Percentiles rank a stretch among this genome's conserved stretches.
Evolutionary conservation across 2,888 invertebrate genomes (phyloP).

Genomic region (Crocallis elinguaria): DNA sequence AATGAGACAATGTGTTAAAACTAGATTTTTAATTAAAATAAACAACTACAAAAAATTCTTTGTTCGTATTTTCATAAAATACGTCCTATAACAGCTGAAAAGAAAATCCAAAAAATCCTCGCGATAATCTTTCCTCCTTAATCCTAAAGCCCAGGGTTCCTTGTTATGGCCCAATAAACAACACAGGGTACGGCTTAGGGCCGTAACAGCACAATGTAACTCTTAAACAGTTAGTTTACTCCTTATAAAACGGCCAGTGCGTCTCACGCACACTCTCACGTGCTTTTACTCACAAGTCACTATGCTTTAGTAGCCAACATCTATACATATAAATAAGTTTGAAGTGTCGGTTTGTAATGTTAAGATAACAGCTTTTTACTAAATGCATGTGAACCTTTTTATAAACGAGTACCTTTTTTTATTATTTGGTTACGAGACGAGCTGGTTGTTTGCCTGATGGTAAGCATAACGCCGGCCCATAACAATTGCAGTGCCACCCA

Average conservation of each 20-base stretch:
- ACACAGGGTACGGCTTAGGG: conserved; percentile 35
- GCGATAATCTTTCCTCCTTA: conserved; percentile 41
- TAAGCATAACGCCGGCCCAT: too few species aligned
- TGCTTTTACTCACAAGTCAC: background rate
- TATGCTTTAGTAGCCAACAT: too few species aligned
- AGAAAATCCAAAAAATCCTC: conserved; percentile 40
- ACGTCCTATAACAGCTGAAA: conserved; percentile 22
- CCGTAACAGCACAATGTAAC: conserved; percentile 20
- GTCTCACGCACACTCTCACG: background rate
- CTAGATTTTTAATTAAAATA: background rate
- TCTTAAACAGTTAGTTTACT: conserved; percentile 11
- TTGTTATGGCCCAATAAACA: conserved; percentile 42
- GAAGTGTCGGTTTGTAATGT: too few species aligned
- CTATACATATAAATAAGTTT: too few species aligned
- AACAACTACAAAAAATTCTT: conserved; percentile 4
- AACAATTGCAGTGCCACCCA: too few species aligned
- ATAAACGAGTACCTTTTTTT: too few species aligned
- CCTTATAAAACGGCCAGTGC: background rate
- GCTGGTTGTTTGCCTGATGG: too few species aligned
- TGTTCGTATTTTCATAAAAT: conserved; percentile 24
- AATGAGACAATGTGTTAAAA: background rate
- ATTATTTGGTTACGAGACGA: too few species aligned
- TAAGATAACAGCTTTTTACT: too few species aligned
- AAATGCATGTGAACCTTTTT: too few species aligned
- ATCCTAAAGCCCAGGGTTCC: conserved; percentile 39